Conservation (phyloP, 92 coral and sea anemone genomes). For the Plumapathes pennacea region DNA sequence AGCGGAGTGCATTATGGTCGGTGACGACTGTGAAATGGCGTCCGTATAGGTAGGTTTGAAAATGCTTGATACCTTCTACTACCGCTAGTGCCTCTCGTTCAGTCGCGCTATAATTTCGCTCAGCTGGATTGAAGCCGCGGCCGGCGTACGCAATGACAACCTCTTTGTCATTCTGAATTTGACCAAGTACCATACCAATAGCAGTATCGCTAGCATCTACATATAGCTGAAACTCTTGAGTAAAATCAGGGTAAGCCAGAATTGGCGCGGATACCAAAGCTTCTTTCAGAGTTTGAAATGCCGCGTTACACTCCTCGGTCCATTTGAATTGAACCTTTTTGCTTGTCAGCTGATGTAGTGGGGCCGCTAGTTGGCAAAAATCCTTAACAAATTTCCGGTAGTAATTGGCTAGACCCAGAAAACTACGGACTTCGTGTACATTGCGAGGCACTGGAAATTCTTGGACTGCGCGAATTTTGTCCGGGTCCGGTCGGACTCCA, state of each 20-base stretch:
- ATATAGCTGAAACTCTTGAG: conserved; percentile 19
- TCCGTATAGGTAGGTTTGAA: conserved; percentile 34
- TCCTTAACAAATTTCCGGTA: conserved; percentile 44
- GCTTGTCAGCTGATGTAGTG: conserved; percentile 32
- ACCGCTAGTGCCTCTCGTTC: conserved; percentile 56
- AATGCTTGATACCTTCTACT: conserved; percentile 28
- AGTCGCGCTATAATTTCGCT: conserved; percentile 39
- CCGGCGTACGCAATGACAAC: conserved; percentile 49
- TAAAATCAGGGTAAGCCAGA: conserved; percentile 55
- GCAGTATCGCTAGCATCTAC: conserved; percentile 32
- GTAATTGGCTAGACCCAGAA: conserved; percentile 58
- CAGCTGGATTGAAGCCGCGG: conserved; percentile 27
- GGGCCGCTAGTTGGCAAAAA: conserved; percentile 47
- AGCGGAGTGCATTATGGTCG: conserved; percentile 43
- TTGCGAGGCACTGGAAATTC: conserved; percentile 37
- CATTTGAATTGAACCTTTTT: conserved; percentile 45
- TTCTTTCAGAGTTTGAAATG: conserved; percentile 27
- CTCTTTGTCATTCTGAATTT: conserved; percentile 28
- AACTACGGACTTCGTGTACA: conserved; percentile 45
- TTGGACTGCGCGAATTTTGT: conserved; percentile 37
- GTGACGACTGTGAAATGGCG: conserved; percentile 40
- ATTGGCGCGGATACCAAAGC: conserved; percentile 45
- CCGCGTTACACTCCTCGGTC: conserved; percentile 26
- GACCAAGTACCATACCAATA: conserved; percentile 37
- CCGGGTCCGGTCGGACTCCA: conserved; percentile 55